Conservation (phyloP, 2,113 vertebrate genomes). For the Gymnogyps californianus region DNA sequence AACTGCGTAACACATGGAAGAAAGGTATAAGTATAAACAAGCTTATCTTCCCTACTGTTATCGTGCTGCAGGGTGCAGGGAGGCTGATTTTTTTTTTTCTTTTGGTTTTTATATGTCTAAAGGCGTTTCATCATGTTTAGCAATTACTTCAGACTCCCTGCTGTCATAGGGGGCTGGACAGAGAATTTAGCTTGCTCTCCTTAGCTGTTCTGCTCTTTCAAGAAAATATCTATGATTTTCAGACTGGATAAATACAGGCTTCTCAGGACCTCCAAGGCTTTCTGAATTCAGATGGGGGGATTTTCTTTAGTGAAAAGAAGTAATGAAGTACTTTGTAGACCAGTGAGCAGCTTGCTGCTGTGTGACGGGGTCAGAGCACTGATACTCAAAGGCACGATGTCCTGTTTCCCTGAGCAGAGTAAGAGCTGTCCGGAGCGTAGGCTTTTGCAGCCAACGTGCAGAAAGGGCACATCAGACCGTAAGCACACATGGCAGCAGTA, state of each 20-base stretch:
- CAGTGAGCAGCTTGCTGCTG: neutral
- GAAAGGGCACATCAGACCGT: neutral
- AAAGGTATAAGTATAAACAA: neutral
- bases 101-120: neutral
- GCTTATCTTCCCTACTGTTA: neutral
- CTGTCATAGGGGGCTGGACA: neutral
- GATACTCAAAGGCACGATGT: neutral
- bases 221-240: neutral
- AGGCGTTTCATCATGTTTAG: neutral
- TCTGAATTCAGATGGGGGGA: neutral
- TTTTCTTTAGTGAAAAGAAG: neutral
- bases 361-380: fast-evolving
- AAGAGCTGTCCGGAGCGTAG: neutral
- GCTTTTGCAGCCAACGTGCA: neutral
- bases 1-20: neutral
- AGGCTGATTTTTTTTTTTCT: neutral
- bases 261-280: neutral
- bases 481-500: neutral
- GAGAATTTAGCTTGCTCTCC: neutral
- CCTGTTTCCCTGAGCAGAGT: neutral
- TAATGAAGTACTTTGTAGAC: neutral
- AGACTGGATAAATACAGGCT: neutral
- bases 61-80: neutral
- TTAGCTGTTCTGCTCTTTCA: neutral
- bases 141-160: neutral